phyloP scores from a whole-genome alignment of 2,888 invertebrate genomes.

The Charanyca ferruginea region DNA sequence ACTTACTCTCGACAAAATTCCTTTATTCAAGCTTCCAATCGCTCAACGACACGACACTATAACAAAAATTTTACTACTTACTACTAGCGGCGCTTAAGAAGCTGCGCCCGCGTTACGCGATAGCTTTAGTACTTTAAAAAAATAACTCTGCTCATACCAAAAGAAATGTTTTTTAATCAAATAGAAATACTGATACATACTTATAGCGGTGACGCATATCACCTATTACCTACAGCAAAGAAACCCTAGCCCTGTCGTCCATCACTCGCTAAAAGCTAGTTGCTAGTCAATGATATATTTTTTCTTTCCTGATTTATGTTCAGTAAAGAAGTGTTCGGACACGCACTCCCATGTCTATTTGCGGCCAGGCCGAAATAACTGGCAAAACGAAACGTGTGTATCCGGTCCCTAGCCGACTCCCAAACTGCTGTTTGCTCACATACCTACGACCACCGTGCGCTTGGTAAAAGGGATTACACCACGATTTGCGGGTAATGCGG shows the following conservation, averaged over 20 bases:
- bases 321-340: conserved; percentile 78
- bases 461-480: conserved; percentile 80
- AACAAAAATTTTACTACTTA: conserved; percentile 66
- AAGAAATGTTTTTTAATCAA: conserved; percentile 18
- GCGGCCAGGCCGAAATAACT: conserved; percentile 82
- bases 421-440: conserved; percentile 71
- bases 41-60: conserved; percentile 62
- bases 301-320: conserved; percentile 78
- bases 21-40: conserved; percentile 66
- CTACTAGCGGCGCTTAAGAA: conserved; percentile 61
- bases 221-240: conserved; percentile 65
- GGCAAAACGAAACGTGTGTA: conserved; percentile 81
- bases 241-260: conserved; percentile 69
- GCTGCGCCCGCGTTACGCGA: conserved; percentile 63
- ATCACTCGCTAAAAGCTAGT: conserved; percentile 73
- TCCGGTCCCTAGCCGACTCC: conserved; percentile 75
- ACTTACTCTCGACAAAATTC: conserved; percentile 64
- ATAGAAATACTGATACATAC: conserved; percentile 24
- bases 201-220: conserved; percentile 49
- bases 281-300: conserved; percentile 76
- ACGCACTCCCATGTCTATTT: conserved; percentile 80
- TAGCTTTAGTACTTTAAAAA: conserved; percentile 33
- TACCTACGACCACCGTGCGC: conserved; percentile 67
- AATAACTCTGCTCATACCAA: conserved; percentile 26
- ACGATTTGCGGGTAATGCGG: conserved; percentile 83